Evolutionary conservation across 37 sponge, comb jelly and placozoan genomes (phyloP).

Genomic region (Mnemiopsis leidyi): DNA sequence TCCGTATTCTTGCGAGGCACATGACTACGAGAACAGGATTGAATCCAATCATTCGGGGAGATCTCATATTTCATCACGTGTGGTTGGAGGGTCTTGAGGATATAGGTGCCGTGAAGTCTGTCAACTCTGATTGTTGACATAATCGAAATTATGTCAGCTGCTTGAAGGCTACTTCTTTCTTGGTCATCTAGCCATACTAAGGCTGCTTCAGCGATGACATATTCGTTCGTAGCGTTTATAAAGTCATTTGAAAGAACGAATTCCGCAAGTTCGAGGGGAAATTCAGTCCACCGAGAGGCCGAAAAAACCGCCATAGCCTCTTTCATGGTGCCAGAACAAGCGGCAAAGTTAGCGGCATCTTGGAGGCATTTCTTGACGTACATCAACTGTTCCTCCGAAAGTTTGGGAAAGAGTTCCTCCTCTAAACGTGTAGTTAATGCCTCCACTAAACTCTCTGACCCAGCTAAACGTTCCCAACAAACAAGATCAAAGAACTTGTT

Average conservation of each 20-base stretch:
- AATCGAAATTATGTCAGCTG: background rate
- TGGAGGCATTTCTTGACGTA: background rate
- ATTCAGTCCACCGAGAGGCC: background rate
- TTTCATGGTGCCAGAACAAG: conserved; percentile 1
- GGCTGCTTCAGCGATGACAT: conserved; percentile 8
- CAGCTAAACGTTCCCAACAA: background rate
- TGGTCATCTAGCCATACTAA: background rate
- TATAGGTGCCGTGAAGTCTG: background rate
- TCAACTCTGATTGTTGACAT: background rate
- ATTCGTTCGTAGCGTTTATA: background rate
- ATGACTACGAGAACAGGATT: background rate
- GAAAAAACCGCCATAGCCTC: background rate
- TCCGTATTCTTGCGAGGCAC: background rate
- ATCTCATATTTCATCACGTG: background rate
- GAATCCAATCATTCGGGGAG: background rate
- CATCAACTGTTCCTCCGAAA: background rate
- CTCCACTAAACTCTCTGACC: background rate
- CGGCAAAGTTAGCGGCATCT: conserved; percentile 6
- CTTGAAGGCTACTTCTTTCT: background rate
- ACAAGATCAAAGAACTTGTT: background rate
- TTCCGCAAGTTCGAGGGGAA: background rate
- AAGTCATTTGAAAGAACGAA: background rate
- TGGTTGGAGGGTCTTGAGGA: background rate
- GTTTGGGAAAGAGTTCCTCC: background rate
- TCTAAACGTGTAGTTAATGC: background rate